A percentile compares a stretch with the other conserved stretches of the same genome.
These are phyloP conservation scores for Falco novaeseelandiae DNA, from an alignment of 2,797 vertebrate species.

Conservation along the genomic window DNA sequence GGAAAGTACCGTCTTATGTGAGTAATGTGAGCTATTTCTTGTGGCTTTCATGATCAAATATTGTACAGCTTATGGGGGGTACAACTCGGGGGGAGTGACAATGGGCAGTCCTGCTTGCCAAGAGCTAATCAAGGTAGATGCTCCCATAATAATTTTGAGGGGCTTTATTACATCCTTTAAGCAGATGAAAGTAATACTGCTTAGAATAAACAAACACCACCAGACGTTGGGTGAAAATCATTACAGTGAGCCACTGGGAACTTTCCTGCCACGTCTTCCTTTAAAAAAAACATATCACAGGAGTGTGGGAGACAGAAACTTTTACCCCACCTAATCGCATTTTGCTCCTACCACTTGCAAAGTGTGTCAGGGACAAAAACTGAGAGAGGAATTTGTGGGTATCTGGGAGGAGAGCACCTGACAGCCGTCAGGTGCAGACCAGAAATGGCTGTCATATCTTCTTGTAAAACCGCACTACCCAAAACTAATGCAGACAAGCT, in stretches of 20 bases:
- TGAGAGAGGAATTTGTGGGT: not conserved
- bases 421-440: not conserved
- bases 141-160: slow-evolving; percentile 79
- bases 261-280: not conserved
- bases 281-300: slow-evolving; percentile 26
- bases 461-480: not conserved
- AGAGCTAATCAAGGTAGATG: slow-evolving; percentile 78
- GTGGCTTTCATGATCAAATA: slow-evolving; percentile 74
- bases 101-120: slow-evolving; percentile 60
- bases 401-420: slow-evolving; percentile 16
- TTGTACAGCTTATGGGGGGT: not conserved
- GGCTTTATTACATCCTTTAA: slow-evolving; percentile 75
- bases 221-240: slow-evolving; percentile 32
- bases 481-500: not conserved
- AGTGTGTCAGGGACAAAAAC: not conserved
- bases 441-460: not conserved
- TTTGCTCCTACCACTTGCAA: slow-evolving; percentile 41
- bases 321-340: slow-evolving; percentile 11
- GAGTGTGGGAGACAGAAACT: slow-evolving; percentile 8
- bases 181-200: slow-evolving; percentile 59
- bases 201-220: slow-evolving; percentile 64
- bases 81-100: not conserved
- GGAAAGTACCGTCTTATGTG: slow-evolving; percentile 86
- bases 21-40: slow-evolving; percentile 78
- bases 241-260: slow-evolving; percentile 51